A percentile compares a stretch with the other conserved stretches of the same genome.
Conservation (phyloP, 1,140 invertebrate genomes). For the Cherax quadricarinatus region DNA sequence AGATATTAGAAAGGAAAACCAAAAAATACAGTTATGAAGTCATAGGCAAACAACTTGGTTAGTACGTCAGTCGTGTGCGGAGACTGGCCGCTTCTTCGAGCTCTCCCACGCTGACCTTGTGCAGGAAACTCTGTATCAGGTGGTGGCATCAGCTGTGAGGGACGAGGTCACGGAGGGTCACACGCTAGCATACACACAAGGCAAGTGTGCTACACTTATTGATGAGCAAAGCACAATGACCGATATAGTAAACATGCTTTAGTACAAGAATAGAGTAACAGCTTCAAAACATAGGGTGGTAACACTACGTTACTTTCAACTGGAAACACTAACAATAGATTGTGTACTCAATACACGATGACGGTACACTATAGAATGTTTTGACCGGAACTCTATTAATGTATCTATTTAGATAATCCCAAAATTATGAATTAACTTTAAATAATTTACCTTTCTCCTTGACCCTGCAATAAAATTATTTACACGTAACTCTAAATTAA, state of each 20-base stretch:
- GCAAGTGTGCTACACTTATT: neutral
- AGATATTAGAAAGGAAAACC: neutral
- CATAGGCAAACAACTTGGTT: neutral
- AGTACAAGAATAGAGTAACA: no score
- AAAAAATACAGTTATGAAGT: neutral
- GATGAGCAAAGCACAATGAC: neutral
- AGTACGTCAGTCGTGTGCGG: neutral
- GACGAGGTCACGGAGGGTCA: constrained; percentile 14
- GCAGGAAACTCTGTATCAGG: constrained; percentile 3
- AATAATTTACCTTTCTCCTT: no score
- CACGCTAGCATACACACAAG: neutral
- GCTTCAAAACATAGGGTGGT: no score
- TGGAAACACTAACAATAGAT: no score
- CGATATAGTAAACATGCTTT: neutral
- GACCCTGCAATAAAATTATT: no score
- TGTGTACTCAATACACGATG: no score
- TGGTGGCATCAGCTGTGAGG: constrained; percentile 47
- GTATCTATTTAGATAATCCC: no score
- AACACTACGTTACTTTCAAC: no score
- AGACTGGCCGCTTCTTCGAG: neutral
- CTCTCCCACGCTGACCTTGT: constrained; percentile 9
- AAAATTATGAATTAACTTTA: no score
- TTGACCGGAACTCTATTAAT: no score
- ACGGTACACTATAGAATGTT: no score
- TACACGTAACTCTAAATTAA: no score